A percentile compares a stretch with the other conserved stretches of the same genome.
These are phyloP conservation scores for Pseudotriccus pelzelni DNA, from an alignment of 2,797 vertebrate species.

Conservation along the genomic window DNA sequence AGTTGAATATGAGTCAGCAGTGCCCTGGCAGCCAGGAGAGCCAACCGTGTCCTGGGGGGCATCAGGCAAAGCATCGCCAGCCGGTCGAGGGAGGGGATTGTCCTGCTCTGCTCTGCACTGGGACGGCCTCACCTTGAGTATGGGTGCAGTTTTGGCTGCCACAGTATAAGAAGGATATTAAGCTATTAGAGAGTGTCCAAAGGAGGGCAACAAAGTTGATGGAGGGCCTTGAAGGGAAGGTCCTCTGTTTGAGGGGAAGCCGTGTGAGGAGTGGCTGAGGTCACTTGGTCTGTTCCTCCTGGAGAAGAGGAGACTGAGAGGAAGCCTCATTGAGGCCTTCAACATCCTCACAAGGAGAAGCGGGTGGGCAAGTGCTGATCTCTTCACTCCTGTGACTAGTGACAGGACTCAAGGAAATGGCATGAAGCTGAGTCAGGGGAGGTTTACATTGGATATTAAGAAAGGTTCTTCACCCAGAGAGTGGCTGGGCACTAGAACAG, in stretches of 20 bases:
- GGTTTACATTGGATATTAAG: neutral
- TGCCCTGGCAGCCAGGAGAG: neutral
- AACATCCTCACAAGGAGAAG: neutral
- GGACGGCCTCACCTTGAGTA: neutral
- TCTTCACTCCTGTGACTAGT: neutral
- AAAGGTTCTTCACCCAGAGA: neutral
- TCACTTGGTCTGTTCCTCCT: neutral
- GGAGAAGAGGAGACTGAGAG: neutral
- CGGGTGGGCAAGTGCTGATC: neutral
- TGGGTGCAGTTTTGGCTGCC: neutral
- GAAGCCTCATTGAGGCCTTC: neutral
- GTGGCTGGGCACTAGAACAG: neutral
- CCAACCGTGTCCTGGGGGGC: neutral
- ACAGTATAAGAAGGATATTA: neutral
- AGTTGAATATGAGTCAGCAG: too few species aligned
- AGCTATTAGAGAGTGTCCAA: neutral
- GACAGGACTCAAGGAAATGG: neutral
- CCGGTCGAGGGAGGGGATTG: accelerated
- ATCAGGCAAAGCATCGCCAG: neutral
- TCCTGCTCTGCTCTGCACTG: neutral
- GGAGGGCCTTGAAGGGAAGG: neutral
- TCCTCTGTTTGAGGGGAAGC: too few species aligned
- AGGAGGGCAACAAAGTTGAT: neutral
- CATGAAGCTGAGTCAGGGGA: neutral
- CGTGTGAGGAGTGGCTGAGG: neutral